These are phyloP conservation scores for Polymixis flavicincta DNA, from an alignment of 2,888 invertebrate species.

Conservation along the genomic window DNA sequence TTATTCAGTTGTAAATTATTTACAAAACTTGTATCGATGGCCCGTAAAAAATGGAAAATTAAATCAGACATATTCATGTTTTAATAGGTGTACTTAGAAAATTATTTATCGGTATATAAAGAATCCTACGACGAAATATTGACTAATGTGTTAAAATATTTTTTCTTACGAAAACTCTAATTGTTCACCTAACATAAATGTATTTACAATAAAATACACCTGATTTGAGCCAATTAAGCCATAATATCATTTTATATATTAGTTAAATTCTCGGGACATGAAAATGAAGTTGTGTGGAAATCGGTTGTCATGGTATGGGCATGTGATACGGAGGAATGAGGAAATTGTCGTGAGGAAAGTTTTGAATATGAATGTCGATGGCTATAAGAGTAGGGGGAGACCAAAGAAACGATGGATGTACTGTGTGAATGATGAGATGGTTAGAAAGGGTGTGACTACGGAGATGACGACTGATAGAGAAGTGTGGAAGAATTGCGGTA, in stretches of 20 bases:
- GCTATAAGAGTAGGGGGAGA: too few relatives aligned
- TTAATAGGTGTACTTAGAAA: not conserved
- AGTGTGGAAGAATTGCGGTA: too few relatives aligned
- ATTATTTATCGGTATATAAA: not conserved
- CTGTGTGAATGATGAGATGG: too few relatives aligned
- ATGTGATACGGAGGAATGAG: too few relatives aligned
- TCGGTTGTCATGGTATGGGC: too few relatives aligned
- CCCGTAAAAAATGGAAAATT: slow-evolving; percentile 41
- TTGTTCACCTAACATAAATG: not conserved
- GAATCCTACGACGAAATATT: not conserved
- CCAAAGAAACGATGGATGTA: too few relatives aligned
- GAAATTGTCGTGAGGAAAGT: too few relatives aligned
- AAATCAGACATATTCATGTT: not conserved
- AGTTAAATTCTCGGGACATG: not conserved
- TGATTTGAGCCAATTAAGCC: not conserved
- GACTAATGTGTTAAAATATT: slow-evolving; percentile 4
- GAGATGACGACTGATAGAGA: too few relatives aligned
- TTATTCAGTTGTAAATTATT: slow-evolving; percentile 27
- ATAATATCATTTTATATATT: not conserved
- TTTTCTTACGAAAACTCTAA: not conserved
- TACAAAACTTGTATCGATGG: slow-evolving; percentile 59
- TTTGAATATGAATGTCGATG: too few relatives aligned
- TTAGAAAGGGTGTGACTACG: too few relatives aligned
- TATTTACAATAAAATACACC: slow-evolving; percentile 29
- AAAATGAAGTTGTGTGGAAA: too few relatives aligned